Evolutionary conservation across 2,113 vertebrate genomes (phyloP).

Genomic region (Clinocottus analis): DNA sequence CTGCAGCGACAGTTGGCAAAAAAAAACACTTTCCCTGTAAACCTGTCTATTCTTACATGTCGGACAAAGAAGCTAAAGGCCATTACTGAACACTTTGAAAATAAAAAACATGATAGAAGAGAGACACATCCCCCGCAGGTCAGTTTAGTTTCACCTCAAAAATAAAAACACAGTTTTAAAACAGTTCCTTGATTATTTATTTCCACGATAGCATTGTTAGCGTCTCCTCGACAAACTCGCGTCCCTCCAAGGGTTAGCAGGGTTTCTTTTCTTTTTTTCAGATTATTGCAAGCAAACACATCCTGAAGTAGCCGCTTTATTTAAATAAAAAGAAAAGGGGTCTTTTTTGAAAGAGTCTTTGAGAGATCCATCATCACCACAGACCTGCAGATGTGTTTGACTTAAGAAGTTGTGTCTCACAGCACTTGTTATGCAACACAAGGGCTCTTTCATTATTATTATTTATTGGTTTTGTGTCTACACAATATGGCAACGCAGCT

Average conservation of each 20-base stretch:
- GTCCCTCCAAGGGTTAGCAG: slow-evolving; percentile 52
- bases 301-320: slow-evolving; percentile 24
- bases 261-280: background rate
- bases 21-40: too few relatives aligned
- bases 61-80: background rate
- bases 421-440: background rate
- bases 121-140: background rate
- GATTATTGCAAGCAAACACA: slow-evolving; percentile 65
- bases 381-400: background rate
- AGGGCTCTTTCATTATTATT: background rate
- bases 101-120: background rate
- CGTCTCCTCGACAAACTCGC: slow-evolving; percentile 31
- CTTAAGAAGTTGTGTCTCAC: slow-evolving; percentile 10
- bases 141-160: background rate
- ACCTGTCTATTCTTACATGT: background rate
- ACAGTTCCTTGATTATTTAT: slow-evolving; percentile 73
- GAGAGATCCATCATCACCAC: background rate
- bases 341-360: background rate
- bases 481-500: slow-evolving; percentile 12
- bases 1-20: too few relatives aligned
- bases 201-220: slow-evolving; percentile 58
- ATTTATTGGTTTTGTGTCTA: slow-evolving; percentile 10
- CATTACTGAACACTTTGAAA: background rate
- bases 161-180: slow-evolving; percentile 53
- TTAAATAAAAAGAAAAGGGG: background rate